Evolutionary conservation across 2,113 vertebrate species (phyloP), one percentile per base, ranked within the genome.

Genomic region (Vidua chalybeata): DNA sequence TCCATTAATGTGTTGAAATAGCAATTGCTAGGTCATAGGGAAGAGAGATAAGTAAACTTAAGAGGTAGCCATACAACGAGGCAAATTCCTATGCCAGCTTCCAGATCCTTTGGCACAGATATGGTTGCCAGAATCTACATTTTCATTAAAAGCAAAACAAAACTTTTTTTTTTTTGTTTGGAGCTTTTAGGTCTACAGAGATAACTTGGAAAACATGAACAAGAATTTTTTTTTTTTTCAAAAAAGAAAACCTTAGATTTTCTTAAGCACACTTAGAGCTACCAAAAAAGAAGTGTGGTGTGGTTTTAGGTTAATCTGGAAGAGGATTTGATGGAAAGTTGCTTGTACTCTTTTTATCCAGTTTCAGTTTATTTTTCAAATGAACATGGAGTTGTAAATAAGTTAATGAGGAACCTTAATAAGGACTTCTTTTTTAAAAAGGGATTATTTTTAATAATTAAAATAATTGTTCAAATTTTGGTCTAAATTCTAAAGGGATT

Each of bases 11-110:
- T 58, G 81, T 73, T 94, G 78, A 95, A 93, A 69, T 15, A 82
- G 71, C 69, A 93, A 68, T 93, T 87, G 76, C 49, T 55, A 71
- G 49, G 79, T 90, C 73, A 89, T 81, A 90, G 81, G 72, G 39
- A 95, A 89, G 59, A 48, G 68, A 92, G 92, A 91, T 93, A 81
- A 96, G 49, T 78, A 72, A 96, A 84, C 21, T 73, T 49, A 64
- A 68, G 46, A 77, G 66, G 56, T 74, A 68, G 46, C 85, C 56
- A 30, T 45, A 56, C 52, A 75, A 22, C 1, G 18, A 76, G 69
- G 73, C 31, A 81, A 75, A 89, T 92, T 94, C 76, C 90, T 66
- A 0, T 90, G 54, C 76, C 37, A 58, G 24, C 28, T 78, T 74
- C 54, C 45, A 78, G 56, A 46, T 79, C 56, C 43, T 64, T 75